These are phyloP conservation scores for Lithosia quadra DNA, from an alignment of 2,888 invertebrate species.

Conservation along the genomic window DNA sequence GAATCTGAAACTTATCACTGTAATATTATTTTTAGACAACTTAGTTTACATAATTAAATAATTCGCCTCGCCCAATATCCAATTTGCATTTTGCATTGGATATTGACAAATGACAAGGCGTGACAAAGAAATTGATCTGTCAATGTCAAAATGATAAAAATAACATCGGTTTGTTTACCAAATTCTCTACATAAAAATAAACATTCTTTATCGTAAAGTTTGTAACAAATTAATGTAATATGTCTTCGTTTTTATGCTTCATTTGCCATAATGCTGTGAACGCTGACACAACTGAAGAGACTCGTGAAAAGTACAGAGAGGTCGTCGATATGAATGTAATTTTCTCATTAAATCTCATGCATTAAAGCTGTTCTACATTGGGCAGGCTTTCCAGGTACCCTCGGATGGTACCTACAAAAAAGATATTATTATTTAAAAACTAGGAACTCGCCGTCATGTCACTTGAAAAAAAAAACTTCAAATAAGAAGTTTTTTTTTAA, in stretches of 20 bases:
- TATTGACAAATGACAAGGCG: no score
- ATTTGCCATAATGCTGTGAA: conserved; percentile 76
- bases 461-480: no score
- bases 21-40: background rate
- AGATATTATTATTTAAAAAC: no score
- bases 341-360: no score
- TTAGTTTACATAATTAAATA: background rate
- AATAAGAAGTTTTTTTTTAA: no score
- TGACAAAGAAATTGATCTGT: background rate
- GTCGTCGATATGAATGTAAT: conserved; percentile 76
- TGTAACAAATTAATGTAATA: conserved; percentile 33
- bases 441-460: no score
- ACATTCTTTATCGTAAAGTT: background rate
- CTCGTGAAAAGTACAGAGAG: conserved; percentile 77
- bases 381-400: no score
- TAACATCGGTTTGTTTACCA: conserved; percentile 19
- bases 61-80: background rate
- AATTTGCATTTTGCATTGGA: no score
- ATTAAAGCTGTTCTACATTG: no score
- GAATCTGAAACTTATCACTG: background rate
- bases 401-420: no score
- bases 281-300: conserved; percentile 71
- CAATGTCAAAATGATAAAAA: conserved; percentile 10
- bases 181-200: background rate
- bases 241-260: conserved; percentile 77